Percentiles rank a stretch among this genome's conserved stretches.
These are phyloP conservation scores for Pseudomyrmex flavicornis DNA, from an alignment of 1,140 invertebrate species.

Conservation along the genomic window DNA sequence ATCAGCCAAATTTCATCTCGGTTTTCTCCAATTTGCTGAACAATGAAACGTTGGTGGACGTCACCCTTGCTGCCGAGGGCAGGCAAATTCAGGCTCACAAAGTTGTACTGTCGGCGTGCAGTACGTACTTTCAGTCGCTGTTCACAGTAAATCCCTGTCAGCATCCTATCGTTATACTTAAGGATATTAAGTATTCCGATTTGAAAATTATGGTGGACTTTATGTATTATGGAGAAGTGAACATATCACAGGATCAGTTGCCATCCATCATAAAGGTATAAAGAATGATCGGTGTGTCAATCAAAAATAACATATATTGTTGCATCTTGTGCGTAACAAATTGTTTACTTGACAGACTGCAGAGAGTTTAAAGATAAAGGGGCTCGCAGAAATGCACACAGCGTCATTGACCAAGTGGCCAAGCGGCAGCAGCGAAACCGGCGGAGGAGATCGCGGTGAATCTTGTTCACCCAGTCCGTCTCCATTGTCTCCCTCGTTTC, in stretches of 20 bases:
- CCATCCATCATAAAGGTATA: constrained; percentile 91
- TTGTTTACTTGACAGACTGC: constrained; percentile 87
- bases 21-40: constrained; percentile 92
- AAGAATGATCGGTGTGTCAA: too few species aligned
- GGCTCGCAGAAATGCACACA: constrained; percentile 93
- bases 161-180: constrained; percentile 95
- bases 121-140: constrained; percentile 93
- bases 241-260: constrained; percentile 94
- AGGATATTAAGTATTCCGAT: constrained; percentile 94
- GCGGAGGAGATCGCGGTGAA: constrained; percentile 79
- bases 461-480: constrained; percentile 82
- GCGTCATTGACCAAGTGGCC: constrained; percentile 89
- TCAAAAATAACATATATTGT: background rate
- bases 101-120: constrained; percentile 94
- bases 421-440: constrained; percentile 82
- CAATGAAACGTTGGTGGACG: constrained; percentile 93
- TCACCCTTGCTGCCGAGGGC: constrained; percentile 94
- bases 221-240: constrained; percentile 97
- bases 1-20: constrained; percentile 94
- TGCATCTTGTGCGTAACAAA: background rate
- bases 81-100: constrained; percentile 94
- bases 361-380: constrained; percentile 94
- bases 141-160: constrained; percentile 94
- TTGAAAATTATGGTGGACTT: constrained; percentile 95
- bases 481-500: constrained; percentile 80